Base-by-base conservation (phyloP, 2,888 invertebrate species). In the Hyalella azteca region DNA sequence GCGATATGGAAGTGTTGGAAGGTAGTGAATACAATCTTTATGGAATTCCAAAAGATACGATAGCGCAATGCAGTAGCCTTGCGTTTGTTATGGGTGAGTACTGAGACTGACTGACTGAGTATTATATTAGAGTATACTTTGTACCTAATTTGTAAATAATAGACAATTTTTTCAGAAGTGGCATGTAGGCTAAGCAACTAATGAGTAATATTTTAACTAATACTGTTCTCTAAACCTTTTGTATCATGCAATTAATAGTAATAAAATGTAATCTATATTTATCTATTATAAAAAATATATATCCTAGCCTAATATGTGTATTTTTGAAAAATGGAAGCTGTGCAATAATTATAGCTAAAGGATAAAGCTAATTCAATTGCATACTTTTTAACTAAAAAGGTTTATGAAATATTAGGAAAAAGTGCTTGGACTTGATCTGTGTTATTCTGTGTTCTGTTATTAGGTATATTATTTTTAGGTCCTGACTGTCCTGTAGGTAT, bases 1-100 rank as follows among this genome's bases (percentile, higher is more conserved):
- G n/a, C n/a, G n/a, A n/a, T n/a, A n/a, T n/a, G n/a, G 11, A 54
- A 26, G 29, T 26, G 36, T 36, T 66, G 66, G 66, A 66, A n/a
- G 19, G 19, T 1, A 66, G 36, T 15, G 36, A 32, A 36, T 19
- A 36, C 22, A 19, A 66, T 66, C 66, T 36, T 32, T 66, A 36
- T 66, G 66, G 66, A 66, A 66, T 66, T 36, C 66, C 66, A 4
- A 36, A 66, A 22, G 66, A 39, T 66, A 36, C 66, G 5, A 19
- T 66, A 3, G n/a, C 66, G 7, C 66, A 32, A 66, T 66, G 66
- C 19, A 32, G 39, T 9, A 32, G 36, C n/a, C 66, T 66, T 3
- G 29, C 36, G 19, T 66, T 66, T 66, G 36, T 66, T 15, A 22
- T 36, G 19, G 66, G 66, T 66, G 36, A 54, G 54, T 49, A n/a